phyloP scores from a whole-genome alignment of 2,797 vertebrate genomes.

The Heteromormyrus szaboi region DNA sequence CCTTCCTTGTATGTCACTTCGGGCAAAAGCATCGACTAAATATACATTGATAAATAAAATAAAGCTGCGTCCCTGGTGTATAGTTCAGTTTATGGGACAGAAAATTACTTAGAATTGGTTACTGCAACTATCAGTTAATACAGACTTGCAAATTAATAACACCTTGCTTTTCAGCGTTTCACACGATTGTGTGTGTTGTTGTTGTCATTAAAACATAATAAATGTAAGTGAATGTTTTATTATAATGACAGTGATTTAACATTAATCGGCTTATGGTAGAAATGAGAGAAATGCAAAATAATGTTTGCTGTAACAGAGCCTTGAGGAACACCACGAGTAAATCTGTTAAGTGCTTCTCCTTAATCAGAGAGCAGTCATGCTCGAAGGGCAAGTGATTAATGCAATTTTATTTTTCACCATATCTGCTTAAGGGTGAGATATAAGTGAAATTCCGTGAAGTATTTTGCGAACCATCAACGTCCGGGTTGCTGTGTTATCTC shows the following conservation, averaged over 20 bases:
- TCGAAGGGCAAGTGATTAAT: neutral
- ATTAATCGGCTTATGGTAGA: neutral
- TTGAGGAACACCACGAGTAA: neutral
- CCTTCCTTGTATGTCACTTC: neutral
- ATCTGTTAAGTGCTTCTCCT: neutral
- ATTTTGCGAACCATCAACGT: neutral
- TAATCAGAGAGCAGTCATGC: neutral
- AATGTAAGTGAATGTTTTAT: neutral
- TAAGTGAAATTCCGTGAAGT: neutral
- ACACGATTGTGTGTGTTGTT: neutral
- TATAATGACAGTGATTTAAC: neutral
- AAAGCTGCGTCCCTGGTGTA: neutral
- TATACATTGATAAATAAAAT: neutral
- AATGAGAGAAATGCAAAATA: neutral
- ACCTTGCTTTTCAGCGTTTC: neutral
- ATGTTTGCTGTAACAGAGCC: neutral
- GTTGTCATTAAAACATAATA: neutral
- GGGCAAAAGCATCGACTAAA: neutral
- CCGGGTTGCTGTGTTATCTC: neutral
- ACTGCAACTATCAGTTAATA: neutral
- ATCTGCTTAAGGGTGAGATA: neutral
- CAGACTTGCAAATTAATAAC: neutral
- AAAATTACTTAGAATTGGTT: neutral
- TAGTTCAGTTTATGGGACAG: neutral
- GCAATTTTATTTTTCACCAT: neutral